A percentile compares a stretch with the other conserved stretches of the same genome.
Evolutionary conservation across 2,113 vertebrate genomes (phyloP).

Genomic region (Hiodon alosoides): DNA sequence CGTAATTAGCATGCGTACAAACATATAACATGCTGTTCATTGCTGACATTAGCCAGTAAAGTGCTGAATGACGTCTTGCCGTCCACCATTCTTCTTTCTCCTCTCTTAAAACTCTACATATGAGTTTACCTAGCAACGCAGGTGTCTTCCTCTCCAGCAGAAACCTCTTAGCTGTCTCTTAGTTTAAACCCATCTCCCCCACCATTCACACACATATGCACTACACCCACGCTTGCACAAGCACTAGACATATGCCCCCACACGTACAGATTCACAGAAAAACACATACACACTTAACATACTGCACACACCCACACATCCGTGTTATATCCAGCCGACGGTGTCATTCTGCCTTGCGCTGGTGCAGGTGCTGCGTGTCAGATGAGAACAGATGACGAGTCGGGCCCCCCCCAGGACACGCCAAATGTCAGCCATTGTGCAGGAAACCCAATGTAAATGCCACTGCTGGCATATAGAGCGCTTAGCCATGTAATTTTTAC

Average conservation of each 20-base stretch:
- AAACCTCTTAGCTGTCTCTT: slow-evolving; percentile 17
- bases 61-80: no score
- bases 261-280: slow-evolving; percentile 3
- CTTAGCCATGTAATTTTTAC: slow-evolving; percentile 56
- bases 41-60: no score
- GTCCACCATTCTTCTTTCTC: no score
- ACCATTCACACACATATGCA: slow-evolving; percentile 29
- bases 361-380: not conserved
- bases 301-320: not conserved
- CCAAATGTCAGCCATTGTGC: slow-evolving; percentile 54
- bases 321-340: not conserved
- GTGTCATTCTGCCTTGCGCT: not conserved
- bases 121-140: slow-evolving; percentile 7
- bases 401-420: slow-evolving; percentile 50
- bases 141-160: slow-evolving; percentile 16
- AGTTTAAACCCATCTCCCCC: not conserved
- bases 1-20: no score
- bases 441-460: slow-evolving; percentile 39
- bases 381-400: slow-evolving; percentile 54
- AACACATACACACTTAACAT: slow-evolving; percentile 28
- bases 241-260: no score
- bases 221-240: not conserved
- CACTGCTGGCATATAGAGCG: slow-evolving; percentile 57
- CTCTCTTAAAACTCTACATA: no score
- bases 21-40: no score